Percentiles rank a stretch among this genome's conserved stretches.
These are phyloP conservation scores for Drosophila pegasa DNA, from an alignment of 2,888 invertebrate species.

Conservation along the genomic window DNA sequence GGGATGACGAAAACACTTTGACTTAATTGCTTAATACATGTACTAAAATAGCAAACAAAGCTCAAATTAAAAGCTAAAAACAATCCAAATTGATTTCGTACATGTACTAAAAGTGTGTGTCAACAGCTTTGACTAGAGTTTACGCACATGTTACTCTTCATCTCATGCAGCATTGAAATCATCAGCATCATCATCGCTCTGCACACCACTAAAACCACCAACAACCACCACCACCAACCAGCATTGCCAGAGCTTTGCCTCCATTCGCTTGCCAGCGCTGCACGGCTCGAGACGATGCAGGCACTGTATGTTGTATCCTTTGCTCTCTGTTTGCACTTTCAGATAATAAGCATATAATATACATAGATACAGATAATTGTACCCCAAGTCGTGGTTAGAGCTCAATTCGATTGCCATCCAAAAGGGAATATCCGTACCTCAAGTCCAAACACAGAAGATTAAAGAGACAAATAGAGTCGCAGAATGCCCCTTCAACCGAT, in stretches of 20 bases:
- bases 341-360: slow-evolving; percentile 75
- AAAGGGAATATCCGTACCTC: slow-evolving; percentile 5
- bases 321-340: slow-evolving; percentile 66
- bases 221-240: slow-evolving; percentile 2
- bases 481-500: slow-evolving; percentile 73
- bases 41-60: slow-evolving; percentile 1
- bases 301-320: slow-evolving; percentile 51
- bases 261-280: slow-evolving; percentile 20
- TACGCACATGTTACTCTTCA: slow-evolving; percentile 35
- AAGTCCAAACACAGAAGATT: neutral
- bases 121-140: neutral
- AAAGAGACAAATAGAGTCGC: slow-evolving; percentile 36
- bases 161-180: slow-evolving; percentile 50
- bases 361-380: slow-evolving; percentile 53
- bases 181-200: slow-evolving; percentile 22
- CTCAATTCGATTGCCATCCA: slow-evolving; percentile 32
- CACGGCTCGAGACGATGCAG: slow-evolving; percentile 42
- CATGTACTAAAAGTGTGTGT: slow-evolving; percentile 6
- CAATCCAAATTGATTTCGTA: neutral
- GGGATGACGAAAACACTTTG: neutral
- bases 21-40: neutral
- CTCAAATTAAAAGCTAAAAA: neutral
- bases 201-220: slow-evolving; percentile 15
- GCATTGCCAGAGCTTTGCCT: slow-evolving; percentile 42
- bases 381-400: slow-evolving; percentile 40